Percentiles rank a stretch among this genome's conserved stretches.
These are phyloP conservation scores for Athetis lepigone DNA, from an alignment of 2,888 invertebrate species.

Conservation along the genomic window DNA sequence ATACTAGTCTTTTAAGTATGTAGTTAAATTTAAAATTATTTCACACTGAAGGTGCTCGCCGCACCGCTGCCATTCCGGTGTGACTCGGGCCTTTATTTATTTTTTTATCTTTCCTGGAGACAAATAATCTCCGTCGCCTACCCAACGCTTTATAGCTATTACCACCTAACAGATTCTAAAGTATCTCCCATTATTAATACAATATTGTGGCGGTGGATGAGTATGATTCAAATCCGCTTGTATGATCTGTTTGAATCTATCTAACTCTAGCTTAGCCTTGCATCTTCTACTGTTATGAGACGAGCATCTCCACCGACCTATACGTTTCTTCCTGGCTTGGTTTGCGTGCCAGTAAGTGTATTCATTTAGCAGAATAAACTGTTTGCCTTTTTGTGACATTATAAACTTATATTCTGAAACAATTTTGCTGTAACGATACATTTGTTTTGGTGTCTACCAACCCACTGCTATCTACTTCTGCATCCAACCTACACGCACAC, in stretches of 20 bases:
- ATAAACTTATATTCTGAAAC: conserved; percentile 54
- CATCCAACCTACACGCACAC: background rate
- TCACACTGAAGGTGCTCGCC: no score
- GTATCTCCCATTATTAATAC: conserved; percentile 35
- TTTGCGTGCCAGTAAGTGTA: conserved; percentile 60
- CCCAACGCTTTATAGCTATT: background rate
- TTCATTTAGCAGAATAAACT: conserved; percentile 55
- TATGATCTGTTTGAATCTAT: conserved; percentile 34
- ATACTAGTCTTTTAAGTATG: no score
- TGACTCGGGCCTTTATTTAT: no score
- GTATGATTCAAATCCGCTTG: conserved; percentile 43
- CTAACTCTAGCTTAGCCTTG: conserved; percentile 46
- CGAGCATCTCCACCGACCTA: conserved; percentile 40
- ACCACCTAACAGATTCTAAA: conserved; percentile 25
- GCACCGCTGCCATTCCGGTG: no score
- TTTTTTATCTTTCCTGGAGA: no score
- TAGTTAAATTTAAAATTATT: no score
- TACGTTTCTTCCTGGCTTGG: conserved; percentile 22
- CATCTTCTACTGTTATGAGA: conserved; percentile 48
- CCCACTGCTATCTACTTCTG: background rate
- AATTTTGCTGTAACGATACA: conserved; percentile 12
- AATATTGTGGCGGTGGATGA: conserved; percentile 42
- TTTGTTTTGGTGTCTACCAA: background rate
- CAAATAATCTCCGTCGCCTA: no score
- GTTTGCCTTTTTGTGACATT: conserved; percentile 57